Evolutionary conservation across 2,888 invertebrate species (phyloP).

Genomic region (Diarsia mendica): DNA sequence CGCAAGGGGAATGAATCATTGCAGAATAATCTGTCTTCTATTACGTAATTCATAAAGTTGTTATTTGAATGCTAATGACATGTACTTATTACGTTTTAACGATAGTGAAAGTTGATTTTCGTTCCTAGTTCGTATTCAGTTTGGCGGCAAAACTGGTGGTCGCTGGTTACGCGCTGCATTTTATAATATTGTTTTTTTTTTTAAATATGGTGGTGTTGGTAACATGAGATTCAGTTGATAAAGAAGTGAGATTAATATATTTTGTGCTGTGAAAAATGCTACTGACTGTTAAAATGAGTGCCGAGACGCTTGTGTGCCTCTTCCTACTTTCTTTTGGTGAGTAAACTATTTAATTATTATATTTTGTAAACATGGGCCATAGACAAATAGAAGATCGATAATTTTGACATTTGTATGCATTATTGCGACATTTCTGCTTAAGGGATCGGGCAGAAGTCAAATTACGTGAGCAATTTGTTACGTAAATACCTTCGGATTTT

Average conservation of each 20-base stretch:
- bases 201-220: conserved; percentile 40
- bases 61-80: conserved; percentile 62
- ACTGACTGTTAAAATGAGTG: conserved; percentile 66
- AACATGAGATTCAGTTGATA: conserved; percentile 29
- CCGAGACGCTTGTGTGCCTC: conserved; percentile 58
- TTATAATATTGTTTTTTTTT: conserved; percentile 32
- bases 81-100: conserved; percentile 72
- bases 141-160: conserved; percentile 81
- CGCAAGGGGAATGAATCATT: conserved; percentile 60
- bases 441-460: not conserved
- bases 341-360: conserved; percentile 57
- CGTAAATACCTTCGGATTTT: not conserved
- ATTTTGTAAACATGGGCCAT: conserved; percentile 32
- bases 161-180: conserved; percentile 60
- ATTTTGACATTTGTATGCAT: conserved; percentile 46
- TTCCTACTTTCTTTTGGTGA: conserved; percentile 76
- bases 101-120: conserved; percentile 71
- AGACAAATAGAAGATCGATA: conserved; percentile 29
- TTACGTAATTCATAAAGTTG: conserved; percentile 39
- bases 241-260: conserved; percentile 33
- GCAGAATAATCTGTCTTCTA: conserved; percentile 62
- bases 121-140: conserved; percentile 75
- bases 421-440: conserved; percentile 9
- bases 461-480: not conserved
- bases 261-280: conserved; percentile 46